Base-by-base conservation (phyloP, 1,140 invertebrate species). In the Nephila pilipes region DNA sequence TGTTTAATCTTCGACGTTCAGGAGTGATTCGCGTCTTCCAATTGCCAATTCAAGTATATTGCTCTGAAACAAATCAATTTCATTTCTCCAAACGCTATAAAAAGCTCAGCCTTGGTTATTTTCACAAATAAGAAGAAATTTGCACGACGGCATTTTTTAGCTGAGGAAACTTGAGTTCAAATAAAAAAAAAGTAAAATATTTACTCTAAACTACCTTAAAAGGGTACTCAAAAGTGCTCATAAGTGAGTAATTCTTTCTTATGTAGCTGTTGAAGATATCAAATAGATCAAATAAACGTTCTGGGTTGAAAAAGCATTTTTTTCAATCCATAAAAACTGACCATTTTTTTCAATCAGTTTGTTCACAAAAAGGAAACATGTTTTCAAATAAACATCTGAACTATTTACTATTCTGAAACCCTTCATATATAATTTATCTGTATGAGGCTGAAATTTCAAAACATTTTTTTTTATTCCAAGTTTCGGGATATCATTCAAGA, bases 31-130 rank as follows among this genome's bases (percentile, higher is more conserved):
- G 25, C 63, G 63, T 69, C 69, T 2, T 36, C 69, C 29, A 46
- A 81, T 46, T 81, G 80, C 79, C 79, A 80, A 46, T 36, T 80
- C 32, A 81, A 54, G 25, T 54, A 81, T 81, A 81, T 81, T 54
- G 22, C 80, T 81, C 46, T 20, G 80, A 81, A 81, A 46, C 80
- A 81, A 81, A 81, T 81, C 46, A 12, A 81, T 54, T 81, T 81
- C n/a, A 20, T 81, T 81, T 20, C 18, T 8, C 38, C 22, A 54
- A 54, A 18, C 20, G 36, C 46, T 55, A 81, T 81, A 81, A 81
- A 81, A 80, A 81, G n/a, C 10, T n/a, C 38, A 25, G 20, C 36
- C 36, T 46, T n/a, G 79, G 14, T 4, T 29, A 75, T 18, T 36
- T 65, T 65, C 32, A 75, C 29, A 32, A 75, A 75, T 29, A 75